These are phyloP conservation scores for Phenganax subtilis DNA, from an alignment of 92 coral and sea anemone species.

Conservation along the genomic window DNA sequence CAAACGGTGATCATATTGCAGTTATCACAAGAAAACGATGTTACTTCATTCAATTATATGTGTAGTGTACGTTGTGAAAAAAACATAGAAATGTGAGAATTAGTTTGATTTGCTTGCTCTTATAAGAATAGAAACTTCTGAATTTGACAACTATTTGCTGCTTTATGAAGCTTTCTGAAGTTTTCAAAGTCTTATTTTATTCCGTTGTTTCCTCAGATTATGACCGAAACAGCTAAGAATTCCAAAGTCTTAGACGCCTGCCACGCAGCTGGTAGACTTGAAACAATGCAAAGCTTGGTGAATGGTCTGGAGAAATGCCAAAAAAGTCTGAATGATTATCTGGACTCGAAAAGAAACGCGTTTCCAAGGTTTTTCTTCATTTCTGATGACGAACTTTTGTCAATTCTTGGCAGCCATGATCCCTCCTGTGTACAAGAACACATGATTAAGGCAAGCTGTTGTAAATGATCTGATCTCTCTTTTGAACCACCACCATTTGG, in stretches of 20 bases:
- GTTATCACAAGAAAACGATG: no score
- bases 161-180: no score
- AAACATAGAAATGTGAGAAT: no score
- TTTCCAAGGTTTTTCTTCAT: constrained; percentile 98
- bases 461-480: no score
- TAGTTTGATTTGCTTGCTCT: neutral
- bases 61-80: no score
- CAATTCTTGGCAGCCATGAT: constrained; percentile 96
- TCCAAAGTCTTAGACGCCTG: constrained; percentile 94
- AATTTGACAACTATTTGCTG: neutral
- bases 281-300: constrained; percentile 82
- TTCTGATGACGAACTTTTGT: constrained; percentile 96
- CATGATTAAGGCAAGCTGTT: constrained; percentile 78
- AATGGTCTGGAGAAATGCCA: constrained; percentile 97
- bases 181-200: no score
- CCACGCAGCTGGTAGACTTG: constrained; percentile 93
- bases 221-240: constrained; percentile 93
- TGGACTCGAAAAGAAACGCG: constrained; percentile 98
- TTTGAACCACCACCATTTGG: no score
- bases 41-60: no score
- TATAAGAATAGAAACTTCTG: neutral
- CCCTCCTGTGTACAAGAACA: constrained; percentile 98
- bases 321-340: constrained; percentile 93
- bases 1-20: no score
- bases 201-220: constrained; percentile 55